Evolutionary conservation across 2,888 invertebrate species (phyloP).

Genomic region (Chymomyza amoena): DNA sequence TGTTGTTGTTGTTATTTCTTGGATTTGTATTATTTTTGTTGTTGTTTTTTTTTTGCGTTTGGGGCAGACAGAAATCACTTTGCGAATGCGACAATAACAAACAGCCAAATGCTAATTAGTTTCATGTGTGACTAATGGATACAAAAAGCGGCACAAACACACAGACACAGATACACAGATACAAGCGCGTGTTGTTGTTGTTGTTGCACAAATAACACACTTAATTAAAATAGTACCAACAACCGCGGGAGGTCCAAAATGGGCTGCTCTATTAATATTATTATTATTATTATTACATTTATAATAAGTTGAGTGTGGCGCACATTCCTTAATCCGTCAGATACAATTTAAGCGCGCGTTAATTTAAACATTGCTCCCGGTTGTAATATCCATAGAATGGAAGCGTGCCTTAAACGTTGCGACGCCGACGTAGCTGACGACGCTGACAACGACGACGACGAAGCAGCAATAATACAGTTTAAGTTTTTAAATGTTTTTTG

Average conservation of each 20-base stretch:
- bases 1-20: background rate
- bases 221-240: slow-evolving; percentile 68
- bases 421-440: background rate
- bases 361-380: background rate
- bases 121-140: slow-evolving; percentile 74
- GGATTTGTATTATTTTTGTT: background rate
- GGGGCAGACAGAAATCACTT: slow-evolving; percentile 66
- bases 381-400: background rate
- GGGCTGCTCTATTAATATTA: slow-evolving; percentile 28
- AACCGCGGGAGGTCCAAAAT: slow-evolving; percentile 49
- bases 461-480: background rate
- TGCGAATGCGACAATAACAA: slow-evolving; percentile 75
- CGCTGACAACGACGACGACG: no score
- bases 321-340: background rate
- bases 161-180: slow-evolving; percentile 27
- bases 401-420: background rate
- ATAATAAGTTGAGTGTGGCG: slow-evolving; percentile 51
- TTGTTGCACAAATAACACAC: slow-evolving; percentile 53
- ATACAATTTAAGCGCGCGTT: background rate
- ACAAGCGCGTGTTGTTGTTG: slow-evolving; percentile 16
- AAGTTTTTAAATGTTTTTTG: background rate
- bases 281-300: slow-evolving; percentile 64
- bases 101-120: slow-evolving; percentile 73
- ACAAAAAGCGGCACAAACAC: slow-evolving; percentile 63
- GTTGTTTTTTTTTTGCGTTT: background rate